A percentile compares a stretch with the other conserved stretches of the same genome.
Conservation (phyloP, 1,140 invertebrate species). For the Diabrotica undecimpunctata region DNA sequence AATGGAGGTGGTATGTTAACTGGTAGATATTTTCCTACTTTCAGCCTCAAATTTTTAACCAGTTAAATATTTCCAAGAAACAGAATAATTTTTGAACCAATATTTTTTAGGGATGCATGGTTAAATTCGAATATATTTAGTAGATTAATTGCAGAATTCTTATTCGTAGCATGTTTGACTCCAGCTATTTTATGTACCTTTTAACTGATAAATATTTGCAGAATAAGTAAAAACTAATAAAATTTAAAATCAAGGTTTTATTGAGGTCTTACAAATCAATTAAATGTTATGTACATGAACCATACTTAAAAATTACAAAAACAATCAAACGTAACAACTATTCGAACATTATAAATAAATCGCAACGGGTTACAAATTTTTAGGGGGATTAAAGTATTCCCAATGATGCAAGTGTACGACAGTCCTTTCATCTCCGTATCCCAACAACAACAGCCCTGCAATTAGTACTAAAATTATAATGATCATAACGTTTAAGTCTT, state of each 20-base stretch:
- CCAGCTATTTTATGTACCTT: too few species aligned
- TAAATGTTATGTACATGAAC: not conserved
- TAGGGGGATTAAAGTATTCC: constrained; percentile 79
- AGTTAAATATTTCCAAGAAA: too few species aligned
- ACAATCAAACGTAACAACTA: not conserved
- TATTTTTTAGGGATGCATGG: too few species aligned
- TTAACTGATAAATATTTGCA: too few species aligned
- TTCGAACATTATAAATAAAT: constrained; percentile 7
- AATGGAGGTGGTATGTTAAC: too few species aligned
- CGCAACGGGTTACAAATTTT: constrained; percentile 39
- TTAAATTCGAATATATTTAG: too few species aligned
- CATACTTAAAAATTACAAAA: not conserved
- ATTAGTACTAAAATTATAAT: constrained; percentile 72
- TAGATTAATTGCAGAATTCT: too few species aligned
- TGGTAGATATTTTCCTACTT: too few species aligned
- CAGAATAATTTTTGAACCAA: too few species aligned
- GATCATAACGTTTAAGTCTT: constrained; percentile 68
- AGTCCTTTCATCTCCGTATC: constrained; percentile 64
- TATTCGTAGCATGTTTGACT: too few species aligned
- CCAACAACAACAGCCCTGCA: constrained; percentile 66
- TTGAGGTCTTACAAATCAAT: constrained; percentile 1
- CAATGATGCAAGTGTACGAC: constrained; percentile 74
- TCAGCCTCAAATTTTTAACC: too few species aligned
- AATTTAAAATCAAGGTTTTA: not conserved
- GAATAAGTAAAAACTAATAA: too few species aligned